Base-by-base conservation (phyloP, 2,888 invertebrate genomes). In the Thalpophila matura region DNA sequence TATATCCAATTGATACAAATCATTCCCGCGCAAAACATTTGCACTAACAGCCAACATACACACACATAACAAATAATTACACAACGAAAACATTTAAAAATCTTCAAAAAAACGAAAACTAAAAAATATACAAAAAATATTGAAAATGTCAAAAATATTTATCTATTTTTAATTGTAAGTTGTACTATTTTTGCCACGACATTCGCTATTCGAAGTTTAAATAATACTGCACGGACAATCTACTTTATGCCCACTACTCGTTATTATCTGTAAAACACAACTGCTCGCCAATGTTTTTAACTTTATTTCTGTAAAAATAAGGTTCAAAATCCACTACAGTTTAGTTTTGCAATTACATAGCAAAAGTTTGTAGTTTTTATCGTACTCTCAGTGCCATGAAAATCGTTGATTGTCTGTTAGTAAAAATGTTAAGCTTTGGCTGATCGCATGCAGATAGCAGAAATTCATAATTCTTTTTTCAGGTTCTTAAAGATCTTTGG, bases 1-100 rank as follows among this genome's bases (percentile, higher is more conserved):
- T 51, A 96, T 88, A 62, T 96, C 95, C 64, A 96, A 80, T 58
- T 91, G 88, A 73, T 93, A 96, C n/a, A 93, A 74, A 38, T 86
- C 82, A 54, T 84, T 72, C 9, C 55, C 49, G 9, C 78, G 50
- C 64, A 88, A 53, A 45, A 88, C 86, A 43, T 79, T 80, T 33
- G 84, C 76, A 70, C 68, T 78, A n/a, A 82, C 84, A 22, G 51
- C 59, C 47, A 71, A 69, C 56, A 75, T 60, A 68, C 65, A 78
- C 49, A 75, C 70, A 77, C 74, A 18, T 7, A 79, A 59, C 53
- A 77, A 68, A 54, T 57, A 71, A 69, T 75, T 58, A 74, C 68
- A 69, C 55, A 46, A 64, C 27, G 60, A 65, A 69, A 64, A 51
- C 58, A 80, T 69, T 59, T 26, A 37, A 29, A n/a, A 37, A 18